phyloP scores from a whole-genome alignment of 2,888 invertebrate genomes.

The Lasioglossum figueresi region DNA sequence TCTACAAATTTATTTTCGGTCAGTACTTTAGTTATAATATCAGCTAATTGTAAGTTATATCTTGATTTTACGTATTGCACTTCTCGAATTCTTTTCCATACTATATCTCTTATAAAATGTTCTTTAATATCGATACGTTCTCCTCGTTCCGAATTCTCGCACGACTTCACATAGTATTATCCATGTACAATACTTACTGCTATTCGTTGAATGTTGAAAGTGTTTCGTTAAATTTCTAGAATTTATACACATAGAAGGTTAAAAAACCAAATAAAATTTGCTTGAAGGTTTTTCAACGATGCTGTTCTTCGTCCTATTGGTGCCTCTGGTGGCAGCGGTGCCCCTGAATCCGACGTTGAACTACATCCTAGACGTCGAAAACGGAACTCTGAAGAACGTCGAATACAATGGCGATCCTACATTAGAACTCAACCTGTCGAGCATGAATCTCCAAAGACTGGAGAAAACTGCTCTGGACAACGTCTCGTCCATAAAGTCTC shows the following conservation, averaged over 20 bases:
- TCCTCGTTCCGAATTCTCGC: no score
- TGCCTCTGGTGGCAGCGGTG: slow-evolving; percentile 55
- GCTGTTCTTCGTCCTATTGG: slow-evolving; percentile 54
- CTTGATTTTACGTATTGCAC: no score
- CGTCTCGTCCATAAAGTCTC: slow-evolving; percentile 51
- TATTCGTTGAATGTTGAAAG: no score
- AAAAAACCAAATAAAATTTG: neutral
- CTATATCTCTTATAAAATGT: no score
- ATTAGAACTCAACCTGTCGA: slow-evolving; percentile 63
- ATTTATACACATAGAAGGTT: neutral
- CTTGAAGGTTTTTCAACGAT: slow-evolving; percentile 34
- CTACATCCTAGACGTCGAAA: slow-evolving; percentile 60
- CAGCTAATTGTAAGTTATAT: no score
- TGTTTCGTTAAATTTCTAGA: neutral
- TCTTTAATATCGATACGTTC: no score
- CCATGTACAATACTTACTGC: no score
- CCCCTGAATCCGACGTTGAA: slow-evolving; percentile 19
- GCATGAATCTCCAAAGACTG: slow-evolving; percentile 53
- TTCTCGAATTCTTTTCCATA: no score
- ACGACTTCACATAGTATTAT: no score
- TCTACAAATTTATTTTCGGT: no score
- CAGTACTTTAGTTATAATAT: no score
- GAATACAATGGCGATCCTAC: slow-evolving; percentile 13
- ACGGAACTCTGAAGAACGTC: slow-evolving; percentile 60
- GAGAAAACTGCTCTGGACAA: slow-evolving; percentile 68